Evolutionary conservation across 2,113 vertebrate genomes (phyloP).

Genomic region (Prietella phreatophila): DNA sequence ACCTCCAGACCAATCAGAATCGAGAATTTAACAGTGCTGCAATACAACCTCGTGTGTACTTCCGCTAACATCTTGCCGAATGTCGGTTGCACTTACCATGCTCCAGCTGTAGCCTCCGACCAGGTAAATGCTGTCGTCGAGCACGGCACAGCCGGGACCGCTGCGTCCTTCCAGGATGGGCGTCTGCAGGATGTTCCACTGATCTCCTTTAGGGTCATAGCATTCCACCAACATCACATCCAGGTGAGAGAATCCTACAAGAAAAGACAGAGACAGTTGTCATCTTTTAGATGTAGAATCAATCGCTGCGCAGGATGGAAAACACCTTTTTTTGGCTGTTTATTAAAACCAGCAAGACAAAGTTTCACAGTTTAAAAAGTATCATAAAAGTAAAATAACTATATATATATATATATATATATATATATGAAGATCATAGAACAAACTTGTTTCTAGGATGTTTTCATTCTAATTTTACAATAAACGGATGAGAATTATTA

Average conservation of each 20-base stretch:
- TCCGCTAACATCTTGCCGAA: neutral
- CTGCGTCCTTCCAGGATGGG: conserved; percentile 97
- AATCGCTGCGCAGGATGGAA: neutral
- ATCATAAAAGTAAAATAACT: too few species aligned
- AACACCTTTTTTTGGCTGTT: neutral
- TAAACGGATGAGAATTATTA: neutral
- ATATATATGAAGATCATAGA: too few species aligned
- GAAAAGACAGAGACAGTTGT: neutral
- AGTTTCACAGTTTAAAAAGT: too few species aligned
- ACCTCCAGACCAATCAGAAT: neutral
- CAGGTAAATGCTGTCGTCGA: conserved; percentile 94
- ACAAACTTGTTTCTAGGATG: neutral
- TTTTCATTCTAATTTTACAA: neutral
- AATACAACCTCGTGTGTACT: neutral
- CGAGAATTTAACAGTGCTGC: neutral
- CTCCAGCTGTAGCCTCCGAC: conserved; percentile 99
- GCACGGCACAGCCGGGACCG: conserved; percentile 90
- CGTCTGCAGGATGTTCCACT: conserved; percentile 98
- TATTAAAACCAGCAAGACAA: neutral
- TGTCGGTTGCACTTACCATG: conserved; percentile 77
- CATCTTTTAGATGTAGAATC: neutral
- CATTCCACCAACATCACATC: conserved; percentile 98
- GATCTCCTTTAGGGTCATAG: conserved; percentile 95
- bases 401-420: too few species aligned
- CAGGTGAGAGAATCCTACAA: conserved; percentile 93